These are phyloP conservation scores for Atethmia centrago DNA, from an alignment of 2,888 invertebrate species.

Conservation along the genomic window DNA sequence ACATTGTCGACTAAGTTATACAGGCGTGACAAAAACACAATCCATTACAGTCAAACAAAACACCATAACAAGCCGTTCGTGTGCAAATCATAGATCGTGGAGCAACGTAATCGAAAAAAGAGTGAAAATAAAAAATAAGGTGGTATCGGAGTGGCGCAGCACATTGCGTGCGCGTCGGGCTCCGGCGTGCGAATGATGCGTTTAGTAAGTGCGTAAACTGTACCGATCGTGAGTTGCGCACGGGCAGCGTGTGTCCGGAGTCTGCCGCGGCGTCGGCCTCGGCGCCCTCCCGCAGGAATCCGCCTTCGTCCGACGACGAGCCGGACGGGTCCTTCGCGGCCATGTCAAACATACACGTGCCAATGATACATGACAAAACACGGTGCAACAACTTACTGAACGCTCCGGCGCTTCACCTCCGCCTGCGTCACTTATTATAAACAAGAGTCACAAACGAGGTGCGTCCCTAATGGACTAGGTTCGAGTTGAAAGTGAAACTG, in stretches of 20 bases:
- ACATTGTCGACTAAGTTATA: constrained; percentile 63
- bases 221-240: constrained; percentile 90
- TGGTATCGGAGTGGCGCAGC: constrained; percentile 60
- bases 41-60: constrained; percentile 74
- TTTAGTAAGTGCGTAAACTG: constrained; percentile 75
- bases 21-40: constrained; percentile 78
- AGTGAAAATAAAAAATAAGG: constrained; percentile 71
- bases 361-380: constrained; percentile 77
- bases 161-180: constrained; percentile 64
- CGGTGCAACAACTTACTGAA: constrained; percentile 77
- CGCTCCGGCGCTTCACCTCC: constrained; percentile 66
- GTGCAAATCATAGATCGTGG: constrained; percentile 87
- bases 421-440: constrained; percentile 68
- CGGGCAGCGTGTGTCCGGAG: constrained; percentile 89
- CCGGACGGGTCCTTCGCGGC: constrained; percentile 88
- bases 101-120: constrained; percentile 82
- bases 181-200: constrained; percentile 75
- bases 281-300: constrained; percentile 85
- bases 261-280: constrained; percentile 79
- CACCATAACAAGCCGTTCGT: constrained; percentile 85
- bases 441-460: constrained; percentile 69
- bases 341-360: constrained; percentile 83
- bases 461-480: constrained; percentile 78
- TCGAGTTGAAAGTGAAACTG: constrained; percentile 84
- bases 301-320: constrained; percentile 90